Base-by-base conservation (phyloP, 30 jellyfish, hydroid and myxozoan species). In the Chrysaora quinquecirrha region DNA sequence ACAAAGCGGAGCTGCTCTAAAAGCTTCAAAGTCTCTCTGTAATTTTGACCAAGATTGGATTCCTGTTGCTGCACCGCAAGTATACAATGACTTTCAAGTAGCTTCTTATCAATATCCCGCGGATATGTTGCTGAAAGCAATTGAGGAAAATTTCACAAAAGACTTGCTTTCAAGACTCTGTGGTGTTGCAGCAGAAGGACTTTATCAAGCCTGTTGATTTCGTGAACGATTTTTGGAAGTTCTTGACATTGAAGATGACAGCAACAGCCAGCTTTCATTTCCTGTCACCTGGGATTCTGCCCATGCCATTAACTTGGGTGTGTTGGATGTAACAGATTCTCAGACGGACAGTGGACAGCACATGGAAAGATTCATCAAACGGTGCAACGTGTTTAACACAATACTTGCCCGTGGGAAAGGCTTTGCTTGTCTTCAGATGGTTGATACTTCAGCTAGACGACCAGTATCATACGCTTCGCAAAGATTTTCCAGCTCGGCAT, bases 391-490 rank as follows among this genome's bases (percentile, higher is more conserved):
- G 16, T 66, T 66, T 65, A 66, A 71, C 30, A 71, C 78, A n/a
- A 24, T 71, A 30, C 27, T 71, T 9, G 25, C 74, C 25, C 16
- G 25, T 16, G 74, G 83, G 25, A 71, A 71, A 35, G 83, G 74
- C 9, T 71, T 43, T 43, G 86, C 86, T 49, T 43, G 47, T 49
- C 86, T 74, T 18, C 78, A 74, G 30, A 11, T 19, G 29, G 81
- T 49, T 18, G 86, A 43, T 49, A 22, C 48, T 21, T 6, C 77
- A 21, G 86, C 86, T 43, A 74, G 78, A 32, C 43, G 78, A 14
- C 86, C 78, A 12, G 86, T 74, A 6, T 46, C 86, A 22, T 49
- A 43, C 49, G 86, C 86, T 3, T 2, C 68, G 25, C 77, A 74
- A 49, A 47, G 86, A 19, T 46, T 49, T 52, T 23, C 82, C 21